phyloP scores from a whole-genome alignment of 2,113 vertebrate genomes.

The Daboia siamensis region DNA sequence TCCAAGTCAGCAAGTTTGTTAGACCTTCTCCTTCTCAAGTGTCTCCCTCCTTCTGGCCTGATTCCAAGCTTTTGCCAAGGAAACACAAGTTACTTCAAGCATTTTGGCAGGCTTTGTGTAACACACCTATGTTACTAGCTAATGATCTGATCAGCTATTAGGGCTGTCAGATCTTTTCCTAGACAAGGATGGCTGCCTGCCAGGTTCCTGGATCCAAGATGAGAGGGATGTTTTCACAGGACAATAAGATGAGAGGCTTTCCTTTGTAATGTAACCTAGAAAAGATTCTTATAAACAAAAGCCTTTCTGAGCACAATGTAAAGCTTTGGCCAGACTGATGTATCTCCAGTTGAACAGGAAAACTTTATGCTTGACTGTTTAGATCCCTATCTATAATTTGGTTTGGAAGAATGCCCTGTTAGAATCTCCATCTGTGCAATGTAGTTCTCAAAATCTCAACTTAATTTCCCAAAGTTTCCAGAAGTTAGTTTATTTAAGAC shows the following conservation, averaged over 20 bases:
- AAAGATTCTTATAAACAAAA: not conserved
- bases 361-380: not conserved
- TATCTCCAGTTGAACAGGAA: not conserved
- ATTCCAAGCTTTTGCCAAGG: not conserved
- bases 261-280: slow-evolving; percentile 30
- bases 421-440: not conserved
- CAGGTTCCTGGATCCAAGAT: slow-evolving; percentile 59
- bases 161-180: slow-evolving; percentile 62
- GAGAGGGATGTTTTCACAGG: slow-evolving; percentile 55
- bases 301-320: not conserved
- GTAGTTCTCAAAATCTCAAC: not conserved
- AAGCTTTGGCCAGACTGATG: not conserved
- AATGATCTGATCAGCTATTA: slow-evolving; percentile 65
- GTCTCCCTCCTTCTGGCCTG: not conserved
- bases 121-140: slow-evolving; percentile 60
- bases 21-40: too few relatives aligned
- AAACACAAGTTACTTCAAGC: slow-evolving; percentile 35
- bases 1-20: not conserved
- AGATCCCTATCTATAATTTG: not conserved
- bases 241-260: slow-evolving; percentile 61
- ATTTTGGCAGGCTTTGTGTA: slow-evolving; percentile 42
- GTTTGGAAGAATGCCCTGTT: not conserved
- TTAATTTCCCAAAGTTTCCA: not conserved
- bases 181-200: slow-evolving; percentile 56
- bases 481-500: not conserved